phyloP scores from a whole-genome alignment of 2,797 vertebrate species.

The Acropternis orthonyx region DNA sequence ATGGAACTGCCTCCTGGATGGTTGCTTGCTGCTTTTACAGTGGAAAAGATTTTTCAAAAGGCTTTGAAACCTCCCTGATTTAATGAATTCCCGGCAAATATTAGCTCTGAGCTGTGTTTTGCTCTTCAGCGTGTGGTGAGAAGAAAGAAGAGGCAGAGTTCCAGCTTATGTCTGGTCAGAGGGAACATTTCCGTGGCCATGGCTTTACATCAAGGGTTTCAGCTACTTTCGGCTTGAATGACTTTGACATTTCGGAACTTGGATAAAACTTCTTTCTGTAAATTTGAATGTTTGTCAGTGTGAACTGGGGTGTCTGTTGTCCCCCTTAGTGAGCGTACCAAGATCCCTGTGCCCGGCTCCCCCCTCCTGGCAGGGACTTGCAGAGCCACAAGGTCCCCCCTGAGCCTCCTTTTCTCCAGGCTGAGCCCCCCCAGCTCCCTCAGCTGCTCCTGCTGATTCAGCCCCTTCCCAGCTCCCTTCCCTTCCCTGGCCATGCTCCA shows the following conservation, averaged over 20 bases:
- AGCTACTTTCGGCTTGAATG: neutral
- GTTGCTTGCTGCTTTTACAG: neutral
- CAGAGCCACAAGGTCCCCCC: neutral
- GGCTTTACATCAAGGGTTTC: neutral
- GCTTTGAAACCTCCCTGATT: neutral
- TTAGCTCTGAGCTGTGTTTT: neutral
- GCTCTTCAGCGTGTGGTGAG: neutral
- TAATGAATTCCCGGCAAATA: neutral
- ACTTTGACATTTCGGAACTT: neutral
- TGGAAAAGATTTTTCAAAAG: neutral
- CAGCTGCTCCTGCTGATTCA: neutral
- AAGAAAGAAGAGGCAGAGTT: neutral
- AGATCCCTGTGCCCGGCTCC: neutral
- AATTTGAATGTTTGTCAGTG: neutral
- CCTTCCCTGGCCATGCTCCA: neutral
- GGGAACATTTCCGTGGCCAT: accelerated
- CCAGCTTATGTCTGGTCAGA: neutral
- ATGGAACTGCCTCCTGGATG: neutral
- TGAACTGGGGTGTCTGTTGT: accelerated
- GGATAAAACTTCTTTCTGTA: neutral
- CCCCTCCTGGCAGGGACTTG: neutral
- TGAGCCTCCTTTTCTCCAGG: neutral
- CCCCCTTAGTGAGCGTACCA: neutral
- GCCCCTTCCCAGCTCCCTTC: neutral
- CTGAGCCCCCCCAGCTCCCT: neutral